Evolutionary conservation across 2,113 vertebrate species (phyloP).

Genomic region (Pontoporia blainvillei): DNA sequence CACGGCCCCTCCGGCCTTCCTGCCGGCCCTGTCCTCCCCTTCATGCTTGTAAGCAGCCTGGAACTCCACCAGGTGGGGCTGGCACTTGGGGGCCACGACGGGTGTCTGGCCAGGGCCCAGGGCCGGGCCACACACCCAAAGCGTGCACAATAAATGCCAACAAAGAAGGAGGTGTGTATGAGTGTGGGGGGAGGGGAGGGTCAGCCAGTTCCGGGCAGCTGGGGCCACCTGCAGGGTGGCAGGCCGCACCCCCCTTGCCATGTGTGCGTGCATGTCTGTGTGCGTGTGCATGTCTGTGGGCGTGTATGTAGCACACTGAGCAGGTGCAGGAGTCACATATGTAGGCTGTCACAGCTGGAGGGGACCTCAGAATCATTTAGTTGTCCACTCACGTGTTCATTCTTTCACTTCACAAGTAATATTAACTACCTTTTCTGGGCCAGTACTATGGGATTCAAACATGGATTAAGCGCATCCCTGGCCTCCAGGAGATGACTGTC

Average conservation of each 20-base stretch:
- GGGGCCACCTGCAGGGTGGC: not conserved
- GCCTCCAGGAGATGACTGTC: not conserved
- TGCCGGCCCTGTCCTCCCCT: not conserved
- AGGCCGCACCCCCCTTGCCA: not conserved
- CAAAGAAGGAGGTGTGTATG: not conserved
- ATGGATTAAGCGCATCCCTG: not conserved
- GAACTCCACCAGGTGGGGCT: not conserved
- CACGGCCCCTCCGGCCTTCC: conserved; percentile 8
- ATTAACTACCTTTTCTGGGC: not conserved
- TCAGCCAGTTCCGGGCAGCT: not conserved
- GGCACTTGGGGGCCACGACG: not conserved
- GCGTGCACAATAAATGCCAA: conserved; percentile 15
- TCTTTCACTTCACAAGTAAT: not conserved
- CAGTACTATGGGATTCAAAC: not conserved
- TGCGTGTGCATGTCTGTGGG: not conserved
- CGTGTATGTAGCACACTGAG: not conserved
- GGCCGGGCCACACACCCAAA: not conserved
- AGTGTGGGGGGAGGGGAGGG: not conserved
- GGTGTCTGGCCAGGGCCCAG: not conserved
- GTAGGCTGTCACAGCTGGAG: not conserved
- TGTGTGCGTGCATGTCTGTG: not conserved
- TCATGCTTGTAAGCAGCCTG: not conserved
- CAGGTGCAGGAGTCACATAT: not conserved
- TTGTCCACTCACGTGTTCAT: not conserved
- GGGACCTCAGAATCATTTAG: not conserved